Percentiles rank a stretch among this genome's conserved stretches.
Conservation (phyloP, 2,888 invertebrate genomes). For the Tyria jacobaeae region DNA sequence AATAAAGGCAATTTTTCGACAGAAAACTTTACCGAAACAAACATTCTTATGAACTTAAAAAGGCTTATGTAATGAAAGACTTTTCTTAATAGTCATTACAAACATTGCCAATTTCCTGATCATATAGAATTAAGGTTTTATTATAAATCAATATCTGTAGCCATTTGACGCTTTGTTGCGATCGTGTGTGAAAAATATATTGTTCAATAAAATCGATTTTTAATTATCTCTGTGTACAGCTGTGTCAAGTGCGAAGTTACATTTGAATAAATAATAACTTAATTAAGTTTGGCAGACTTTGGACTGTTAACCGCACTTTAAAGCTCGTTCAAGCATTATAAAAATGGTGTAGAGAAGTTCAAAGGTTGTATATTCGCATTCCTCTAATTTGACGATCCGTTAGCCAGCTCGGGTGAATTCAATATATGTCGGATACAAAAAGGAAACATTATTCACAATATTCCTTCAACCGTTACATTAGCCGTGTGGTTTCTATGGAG, state of each 20-base stretch:
- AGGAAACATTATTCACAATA: no score
- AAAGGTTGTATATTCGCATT: no score
- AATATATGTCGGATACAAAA: no score
- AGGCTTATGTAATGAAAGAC: slow-evolving; percentile 56
- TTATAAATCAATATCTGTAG: slow-evolving; percentile 9
- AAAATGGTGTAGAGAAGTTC: not conserved
- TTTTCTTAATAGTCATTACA: slow-evolving; percentile 49
- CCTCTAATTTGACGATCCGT: no score
- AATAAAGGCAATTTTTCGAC: slow-evolving; percentile 42
- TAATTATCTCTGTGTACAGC: slow-evolving; percentile 1
- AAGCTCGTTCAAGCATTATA: not conserved
- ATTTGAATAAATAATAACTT: not conserved
- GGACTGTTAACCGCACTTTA: not conserved
- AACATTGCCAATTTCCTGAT: slow-evolving; percentile 43
- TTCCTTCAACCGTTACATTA: no score
- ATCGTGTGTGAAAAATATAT: not conserved
- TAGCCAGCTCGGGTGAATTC: no score
- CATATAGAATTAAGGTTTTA: slow-evolving; percentile 22
- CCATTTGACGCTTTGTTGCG: slow-evolving; percentile 17
- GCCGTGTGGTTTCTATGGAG: no score
- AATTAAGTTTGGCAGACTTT: not conserved
- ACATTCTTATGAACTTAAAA: slow-evolving; percentile 60
- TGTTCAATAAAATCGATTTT: slow-evolving; percentile 17
- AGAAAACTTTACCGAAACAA: slow-evolving; percentile 46
- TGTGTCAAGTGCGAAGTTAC: not conserved